A percentile compares a stretch with the other conserved stretches of the same genome.
phyloP scores from a whole-genome alignment of 2,888 invertebrate species.

The Alviniconcha strummeri region DNA sequence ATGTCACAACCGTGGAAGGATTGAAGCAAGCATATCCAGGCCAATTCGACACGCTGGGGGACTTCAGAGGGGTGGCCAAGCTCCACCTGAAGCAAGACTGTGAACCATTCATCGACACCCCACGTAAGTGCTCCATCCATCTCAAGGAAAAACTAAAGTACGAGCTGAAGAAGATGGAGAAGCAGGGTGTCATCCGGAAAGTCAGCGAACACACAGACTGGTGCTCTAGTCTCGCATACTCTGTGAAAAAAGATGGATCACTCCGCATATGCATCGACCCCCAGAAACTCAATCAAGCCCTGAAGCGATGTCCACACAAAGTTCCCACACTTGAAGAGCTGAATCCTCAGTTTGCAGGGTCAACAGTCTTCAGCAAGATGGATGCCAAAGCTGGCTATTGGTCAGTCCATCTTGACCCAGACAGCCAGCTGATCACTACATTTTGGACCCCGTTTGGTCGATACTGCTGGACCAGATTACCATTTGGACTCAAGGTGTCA shows the following conservation, averaged over 20 bases:
- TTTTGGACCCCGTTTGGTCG: conserved; percentile 43
- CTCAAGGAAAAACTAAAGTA: conserved; percentile 26
- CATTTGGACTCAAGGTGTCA: no score
- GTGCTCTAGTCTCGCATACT: conserved; percentile 32
- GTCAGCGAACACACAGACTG: conserved; percentile 38
- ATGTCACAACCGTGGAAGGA: no score
- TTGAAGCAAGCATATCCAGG: no score
- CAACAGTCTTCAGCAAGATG: conserved; percentile 41
- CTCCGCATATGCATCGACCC: conserved; percentile 45
- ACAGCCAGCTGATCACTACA: conserved; percentile 41
- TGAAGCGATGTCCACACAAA: conserved; percentile 41
- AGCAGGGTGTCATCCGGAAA: conserved; percentile 30
- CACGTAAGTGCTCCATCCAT: conserved; percentile 29
- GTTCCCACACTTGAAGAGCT: conserved; percentile 47
- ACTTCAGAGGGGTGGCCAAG: no score
- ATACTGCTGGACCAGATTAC: conserved; percentile 37
- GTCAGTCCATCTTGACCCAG: conserved; percentile 35
- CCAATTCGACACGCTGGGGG: no score
- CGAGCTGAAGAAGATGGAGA: conserved; percentile 36
- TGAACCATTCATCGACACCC: no score
- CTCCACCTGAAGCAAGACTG: no score
- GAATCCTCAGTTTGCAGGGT: conserved; percentile 34
- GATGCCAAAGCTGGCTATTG: conserved; percentile 47
- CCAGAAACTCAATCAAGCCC: conserved; percentile 36
- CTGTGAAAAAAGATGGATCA: no score